phyloP scores from a whole-genome alignment of 2,888 invertebrate species.

The Caenorhabditis angaria region DNA sequence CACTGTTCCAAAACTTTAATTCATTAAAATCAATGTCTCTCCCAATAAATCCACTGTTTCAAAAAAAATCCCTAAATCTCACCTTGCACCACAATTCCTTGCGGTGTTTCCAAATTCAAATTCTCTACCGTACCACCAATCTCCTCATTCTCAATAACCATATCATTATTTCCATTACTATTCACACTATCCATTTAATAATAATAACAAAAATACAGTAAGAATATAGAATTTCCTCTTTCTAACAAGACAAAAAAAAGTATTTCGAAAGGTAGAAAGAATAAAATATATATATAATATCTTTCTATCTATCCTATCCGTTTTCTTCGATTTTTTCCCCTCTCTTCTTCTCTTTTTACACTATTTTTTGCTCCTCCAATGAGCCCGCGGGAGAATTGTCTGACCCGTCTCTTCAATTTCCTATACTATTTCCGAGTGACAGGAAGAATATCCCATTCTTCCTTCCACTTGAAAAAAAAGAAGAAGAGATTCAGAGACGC shows the following conservation, averaged over 20 bases:
- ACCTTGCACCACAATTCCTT: not conserved
- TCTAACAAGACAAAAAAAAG: too few species aligned
- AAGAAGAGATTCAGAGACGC: not conserved
- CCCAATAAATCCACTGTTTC: too few species aligned
- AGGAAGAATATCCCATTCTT: not conserved
- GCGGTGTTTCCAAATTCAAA: not conserved
- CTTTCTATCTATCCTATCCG: not conserved
- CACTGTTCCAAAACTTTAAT: too few species aligned
- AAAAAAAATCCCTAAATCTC: too few species aligned
- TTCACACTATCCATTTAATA: not conserved
- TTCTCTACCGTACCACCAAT: not conserved
- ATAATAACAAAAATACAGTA: not conserved
- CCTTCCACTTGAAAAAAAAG: not conserved
- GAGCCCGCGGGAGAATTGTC: not conserved
- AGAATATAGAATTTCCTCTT: too few species aligned
- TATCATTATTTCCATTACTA: not conserved
- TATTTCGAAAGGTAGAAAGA: too few species aligned
- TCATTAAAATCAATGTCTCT: too few species aligned
- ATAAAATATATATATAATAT: too few species aligned
- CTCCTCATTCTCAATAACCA: not conserved
- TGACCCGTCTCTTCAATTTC: not conserved
- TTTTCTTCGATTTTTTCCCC: too few species aligned
- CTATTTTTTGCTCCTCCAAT: not conserved
- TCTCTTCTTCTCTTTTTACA: not conserved
- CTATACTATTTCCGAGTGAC: too few species aligned